Percentiles rank a stretch among this genome's conserved stretches.
These are phyloP conservation scores for Micropoecilia bifurca DNA, from an alignment of 2,797 vertebrate species.

Conservation along the genomic window DNA sequence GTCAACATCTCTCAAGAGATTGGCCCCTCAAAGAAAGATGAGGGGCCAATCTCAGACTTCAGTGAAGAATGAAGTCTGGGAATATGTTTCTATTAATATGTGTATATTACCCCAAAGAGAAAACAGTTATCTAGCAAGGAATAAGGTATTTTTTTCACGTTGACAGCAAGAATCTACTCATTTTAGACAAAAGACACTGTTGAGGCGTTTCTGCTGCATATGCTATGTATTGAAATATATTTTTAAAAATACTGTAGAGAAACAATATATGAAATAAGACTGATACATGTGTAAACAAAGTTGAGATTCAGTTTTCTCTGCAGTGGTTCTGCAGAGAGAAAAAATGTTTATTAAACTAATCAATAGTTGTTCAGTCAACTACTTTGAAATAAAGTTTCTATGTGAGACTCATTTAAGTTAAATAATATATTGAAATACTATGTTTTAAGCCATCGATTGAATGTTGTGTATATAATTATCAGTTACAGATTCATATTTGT, in stretches of 20 bases:
- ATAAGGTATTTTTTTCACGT: background rate
- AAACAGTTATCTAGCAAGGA: background rate
- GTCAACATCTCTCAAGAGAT: slow-evolving; percentile 68
- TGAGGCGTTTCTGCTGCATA: background rate
- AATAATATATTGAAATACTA: no score
- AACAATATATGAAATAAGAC: background rate
- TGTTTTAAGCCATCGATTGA: background rate
- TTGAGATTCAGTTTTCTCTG: no score
- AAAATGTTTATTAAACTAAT: no score
- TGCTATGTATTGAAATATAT: background rate
- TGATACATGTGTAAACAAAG: no score
- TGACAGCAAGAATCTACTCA: background rate
- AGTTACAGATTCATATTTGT: background rate
- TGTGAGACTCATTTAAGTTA: no score
- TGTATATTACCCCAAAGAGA: slow-evolving; percentile 4
- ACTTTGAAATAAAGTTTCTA: no score
- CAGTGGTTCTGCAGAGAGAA: no score
- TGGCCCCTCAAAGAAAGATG: no score
- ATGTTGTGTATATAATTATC: background rate
- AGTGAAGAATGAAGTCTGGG: slow-evolving; percentile 40
- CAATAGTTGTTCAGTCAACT: no score
- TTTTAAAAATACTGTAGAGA: no score
- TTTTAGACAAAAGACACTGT: background rate
- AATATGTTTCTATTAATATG: slow-evolving; percentile 37
- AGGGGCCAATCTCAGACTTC: no score